Base-by-base conservation (phyloP, 2,888 invertebrate genomes). In the Eucera pruinosa region DNA sequence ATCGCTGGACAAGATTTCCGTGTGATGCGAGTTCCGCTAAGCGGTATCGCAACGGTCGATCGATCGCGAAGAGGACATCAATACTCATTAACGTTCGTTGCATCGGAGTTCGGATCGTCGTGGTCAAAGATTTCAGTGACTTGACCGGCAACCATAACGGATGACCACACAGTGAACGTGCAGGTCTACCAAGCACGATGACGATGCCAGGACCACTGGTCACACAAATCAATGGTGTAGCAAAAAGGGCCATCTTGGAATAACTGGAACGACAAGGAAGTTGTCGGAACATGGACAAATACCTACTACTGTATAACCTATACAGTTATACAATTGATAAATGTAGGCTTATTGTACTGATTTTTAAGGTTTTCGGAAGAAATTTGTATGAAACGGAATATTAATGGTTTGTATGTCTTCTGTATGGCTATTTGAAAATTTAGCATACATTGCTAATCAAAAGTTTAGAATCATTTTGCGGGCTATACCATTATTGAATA, bases 41-140 rank as follows among this genome's bases (percentile, higher is more conserved):
- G 27, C 75, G 72, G 61, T 74, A 85, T 81, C 83, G 81, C 67
- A 80, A 81, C 85, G 81, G 78, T 72, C 74, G 78, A 79, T 80
- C 80, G 84, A 87, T 87, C 86, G 84, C 78, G 70, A 69, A 58
- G 76, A 65, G 79, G 69, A 72, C 85, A 90, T 90, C 88, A 86
- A 89, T 89, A 89, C 88, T 89, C 89, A 89, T 91, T 90, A 90
- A 87, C 76, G 87, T 83, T 85, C 84, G 86, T 84, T 87, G 80
- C 86, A 88, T 87, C 87, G 84, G 78, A 79, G 85, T 88, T 87
- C 86, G 83, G 85, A 89, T 87, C 86, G 86, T 82, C 65, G n/a
- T 58, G 83, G 69, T 82, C 84, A 87, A 86, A 83, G 86, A 87
- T 85, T 76, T 79, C 74, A 72, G 76, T 82, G 81, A 84, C 81